phyloP scores from a whole-genome alignment of 2,113 vertebrate species.

The Nibea albiflora region DNA sequence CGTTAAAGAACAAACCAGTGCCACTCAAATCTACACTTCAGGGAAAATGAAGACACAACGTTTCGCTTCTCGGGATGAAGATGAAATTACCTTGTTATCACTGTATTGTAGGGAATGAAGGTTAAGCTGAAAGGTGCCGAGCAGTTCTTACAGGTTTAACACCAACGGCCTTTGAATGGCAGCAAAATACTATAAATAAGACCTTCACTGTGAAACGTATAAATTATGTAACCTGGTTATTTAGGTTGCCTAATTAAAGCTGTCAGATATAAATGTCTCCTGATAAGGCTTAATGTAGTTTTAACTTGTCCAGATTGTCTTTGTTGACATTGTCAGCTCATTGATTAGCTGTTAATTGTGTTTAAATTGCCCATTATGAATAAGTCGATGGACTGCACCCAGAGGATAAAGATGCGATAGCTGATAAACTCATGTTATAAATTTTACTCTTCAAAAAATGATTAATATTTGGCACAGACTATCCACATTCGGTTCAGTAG shows the following conservation, averaged over 20 bases:
- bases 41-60: constrained; percentile 9
- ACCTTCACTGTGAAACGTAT: not conserved
- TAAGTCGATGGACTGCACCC: not conserved
- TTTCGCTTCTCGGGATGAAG: constrained; percentile 1
- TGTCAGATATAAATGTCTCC: constrained; percentile 28
- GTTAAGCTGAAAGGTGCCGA: constrained; percentile 4
- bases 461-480: not conserved
- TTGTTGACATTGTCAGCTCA: constrained; percentile 16
- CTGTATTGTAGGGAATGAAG: not conserved
- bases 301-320: constrained; percentile 26
- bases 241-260: constrained; percentile 51
- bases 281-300: constrained; percentile 32
- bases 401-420: not conserved
- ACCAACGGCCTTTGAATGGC: constrained; percentile 4
- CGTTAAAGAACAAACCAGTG: not conserved
- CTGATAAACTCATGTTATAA: not conserved
- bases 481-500: not conserved
- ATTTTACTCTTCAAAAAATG: not conserved
- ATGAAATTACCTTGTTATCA: constrained; percentile 18
- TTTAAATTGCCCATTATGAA: constrained; percentile 26
- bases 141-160: constrained; percentile 34
- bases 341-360: constrained; percentile 35
- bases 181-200: constrained; percentile 16
- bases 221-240: constrained; percentile 41
- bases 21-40: not conserved